Base-by-base conservation (phyloP, 2,113 vertebrate genomes). In the Cheirogaleus medius region DNA sequence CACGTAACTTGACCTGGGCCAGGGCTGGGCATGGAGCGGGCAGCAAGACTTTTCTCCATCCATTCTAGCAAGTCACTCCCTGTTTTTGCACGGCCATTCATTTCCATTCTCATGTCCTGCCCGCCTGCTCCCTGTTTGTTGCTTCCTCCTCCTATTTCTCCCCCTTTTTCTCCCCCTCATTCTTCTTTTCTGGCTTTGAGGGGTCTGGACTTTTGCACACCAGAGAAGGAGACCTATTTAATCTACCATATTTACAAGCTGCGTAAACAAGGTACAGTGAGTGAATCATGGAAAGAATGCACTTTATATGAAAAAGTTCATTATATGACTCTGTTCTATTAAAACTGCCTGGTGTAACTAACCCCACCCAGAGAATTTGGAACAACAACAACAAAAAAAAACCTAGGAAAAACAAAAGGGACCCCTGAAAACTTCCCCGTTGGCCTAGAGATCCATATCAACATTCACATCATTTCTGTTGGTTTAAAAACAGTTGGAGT, bases 181-280 rank as follows among this genome's bases (percentile, higher is more conserved):
- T 92, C 69, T 88, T 32, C 32, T 54, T 52, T 56, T 78, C 78
- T 83, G 56, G 29, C 91, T 96, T 97, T 95, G 94, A 95, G 90
- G 69, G 73, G n/a, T 76, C 91, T 97, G 95, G 74, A 87, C 68
- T 86, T 94, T 39, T 39, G 58, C n/a, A 86, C 52, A 58, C 63
- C 39, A 96, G 89, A 98, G 69, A 95, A 94, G 93, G 90, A 66
- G 60, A 42, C 76, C 94, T 90, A 97, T 96, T 97, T 97, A 90
- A 96, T 97, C 76, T 92, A 77, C 47, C 39, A 1, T 82, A 95
- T 98, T 97, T 97, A 98, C 54, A 95, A 97, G 97, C 87, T 96
- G 90, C 8, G 1, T 97, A 94, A 97, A 97, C 47, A 94, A 93
- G 96, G 76, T 83, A 93, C 64, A 90, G 80, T 82, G 93, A 95